A percentile compares a stretch with the other conserved stretches of the same genome.
These are phyloP conservation scores for Thinocorus orbignyianus DNA, from an alignment of 2,113 vertebrate genomes.

Conservation along the genomic window DNA sequence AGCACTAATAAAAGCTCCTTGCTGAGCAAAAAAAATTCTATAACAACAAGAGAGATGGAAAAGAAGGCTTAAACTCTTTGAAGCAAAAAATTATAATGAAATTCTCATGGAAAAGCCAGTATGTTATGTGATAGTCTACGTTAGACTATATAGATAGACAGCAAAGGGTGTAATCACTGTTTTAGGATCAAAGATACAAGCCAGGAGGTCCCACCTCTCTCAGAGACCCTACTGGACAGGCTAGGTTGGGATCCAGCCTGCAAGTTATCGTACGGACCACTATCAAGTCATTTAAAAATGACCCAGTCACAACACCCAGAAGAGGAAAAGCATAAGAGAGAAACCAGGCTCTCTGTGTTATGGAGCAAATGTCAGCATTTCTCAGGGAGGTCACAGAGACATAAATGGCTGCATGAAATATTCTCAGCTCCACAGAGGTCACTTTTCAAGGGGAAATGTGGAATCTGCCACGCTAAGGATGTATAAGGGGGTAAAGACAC, in stretches of 20 bases:
- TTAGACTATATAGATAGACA: neutral
- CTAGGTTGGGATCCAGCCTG: neutral
- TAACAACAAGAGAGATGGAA: neutral
- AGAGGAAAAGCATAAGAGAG: neutral
- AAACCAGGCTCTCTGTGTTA: neutral
- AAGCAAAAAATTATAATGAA: neutral
- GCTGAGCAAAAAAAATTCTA: neutral
- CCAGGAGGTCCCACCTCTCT: neutral
- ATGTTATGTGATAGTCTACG: neutral
- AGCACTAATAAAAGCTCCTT: neutral
- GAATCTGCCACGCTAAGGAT: neutral
- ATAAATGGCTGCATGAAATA: neutral
- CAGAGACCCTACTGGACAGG: neutral
- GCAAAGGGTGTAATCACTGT: neutral
- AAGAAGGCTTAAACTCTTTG: neutral
- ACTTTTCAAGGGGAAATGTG: neutral
- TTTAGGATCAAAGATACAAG: neutral
- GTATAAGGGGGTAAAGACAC: neutral
- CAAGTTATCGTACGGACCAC: neutral
- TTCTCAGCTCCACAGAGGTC: neutral
- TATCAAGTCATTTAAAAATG: neutral
- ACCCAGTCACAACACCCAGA: neutral
- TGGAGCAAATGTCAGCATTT: neutral
- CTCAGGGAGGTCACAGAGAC: neutral
- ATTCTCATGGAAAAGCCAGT: neutral